Percentiles rank a stretch among this genome's conserved stretches.
phyloP scores from a whole-genome alignment of 2,888 invertebrate species.

The Dorcus parallelipipedus region DNA sequence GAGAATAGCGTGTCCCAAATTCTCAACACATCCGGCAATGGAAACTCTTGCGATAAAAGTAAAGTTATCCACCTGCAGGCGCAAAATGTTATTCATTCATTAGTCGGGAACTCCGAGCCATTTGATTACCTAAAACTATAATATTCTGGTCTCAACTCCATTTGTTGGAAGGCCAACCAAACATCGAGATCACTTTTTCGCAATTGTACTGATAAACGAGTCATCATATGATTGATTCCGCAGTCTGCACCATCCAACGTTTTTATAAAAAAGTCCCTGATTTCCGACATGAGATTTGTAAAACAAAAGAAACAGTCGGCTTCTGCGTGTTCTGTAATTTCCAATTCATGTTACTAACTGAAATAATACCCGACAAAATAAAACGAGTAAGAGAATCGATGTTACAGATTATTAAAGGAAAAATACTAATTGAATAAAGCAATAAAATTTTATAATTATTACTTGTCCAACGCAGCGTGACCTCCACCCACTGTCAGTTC shows the following conservation, averaged over 20 bases:
- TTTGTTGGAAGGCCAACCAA: conserved; percentile 71
- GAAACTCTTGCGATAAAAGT: conserved; percentile 94
- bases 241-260: conserved; percentile 89
- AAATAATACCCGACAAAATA: background rate
- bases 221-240: conserved; percentile 91
- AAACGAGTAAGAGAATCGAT: background rate
- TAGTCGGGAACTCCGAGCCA: too few species aligned
- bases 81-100: conserved; percentile 1
- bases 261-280: conserved; percentile 94
- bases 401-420: too few species aligned
- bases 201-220: conserved; percentile 70
- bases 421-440: too few species aligned
- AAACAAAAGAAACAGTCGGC: conserved; percentile 98
- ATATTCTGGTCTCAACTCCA: conserved; percentile 91
- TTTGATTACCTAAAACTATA: conserved; percentile 79
- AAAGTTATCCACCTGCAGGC: conserved; percentile 87
- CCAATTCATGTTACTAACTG: background rate
- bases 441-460: too few species aligned
- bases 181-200: conserved; percentile 74
- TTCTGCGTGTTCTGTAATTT: conserved; percentile 76
- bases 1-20: conserved; percentile 98
- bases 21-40: conserved; percentile 92
- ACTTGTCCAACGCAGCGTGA: too few species aligned
- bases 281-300: conserved; percentile 96
- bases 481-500: too few species aligned